phyloP scores from a whole-genome alignment of 2,888 invertebrate genomes.

The Xestoiulus laeticollis region DNA sequence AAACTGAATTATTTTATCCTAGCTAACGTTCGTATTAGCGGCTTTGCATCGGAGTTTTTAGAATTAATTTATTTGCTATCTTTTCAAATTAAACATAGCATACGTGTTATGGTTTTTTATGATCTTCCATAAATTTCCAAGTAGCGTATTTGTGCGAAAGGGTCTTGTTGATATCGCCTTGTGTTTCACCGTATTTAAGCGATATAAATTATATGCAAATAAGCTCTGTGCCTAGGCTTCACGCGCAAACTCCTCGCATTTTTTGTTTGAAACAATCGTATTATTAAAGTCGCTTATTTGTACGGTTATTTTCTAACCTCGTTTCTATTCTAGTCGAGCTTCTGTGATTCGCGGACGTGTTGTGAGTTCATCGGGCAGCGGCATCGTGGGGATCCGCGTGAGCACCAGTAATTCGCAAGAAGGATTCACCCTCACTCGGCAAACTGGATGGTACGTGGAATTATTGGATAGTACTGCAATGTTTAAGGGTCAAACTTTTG shows the following conservation, averaged over 20 bases:
- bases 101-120: no score
- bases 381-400: slow-evolving; percentile 96
- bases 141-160: no score
- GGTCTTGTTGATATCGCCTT: no score
- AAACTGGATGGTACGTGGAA: slow-evolving; percentile 84
- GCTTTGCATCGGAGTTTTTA: no score
- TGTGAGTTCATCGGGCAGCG: slow-evolving; percentile 90
- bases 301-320: slow-evolving; percentile 59
- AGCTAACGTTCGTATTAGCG: no score
- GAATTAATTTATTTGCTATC: no score
- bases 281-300: neutral
- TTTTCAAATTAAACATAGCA: no score
- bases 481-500: no score
- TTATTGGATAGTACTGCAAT: neutral
- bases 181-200: no score
- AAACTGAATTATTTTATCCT: slow-evolving; percentile 7
- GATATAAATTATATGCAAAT: neutral
- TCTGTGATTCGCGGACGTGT: slow-evolving; percentile 99
- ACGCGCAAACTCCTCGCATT: neutral
- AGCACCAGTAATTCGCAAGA: slow-evolving; percentile 86
- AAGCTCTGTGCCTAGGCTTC: neutral
- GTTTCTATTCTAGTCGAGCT: slow-evolving; percentile 82
- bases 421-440: slow-evolving; percentile 93
- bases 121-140: no score
- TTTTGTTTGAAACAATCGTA: neutral